These are phyloP conservation scores for Trachymyrmex septentrionalis DNA, from an alignment of 1,140 invertebrate genomes.

Conservation along the genomic window DNA sequence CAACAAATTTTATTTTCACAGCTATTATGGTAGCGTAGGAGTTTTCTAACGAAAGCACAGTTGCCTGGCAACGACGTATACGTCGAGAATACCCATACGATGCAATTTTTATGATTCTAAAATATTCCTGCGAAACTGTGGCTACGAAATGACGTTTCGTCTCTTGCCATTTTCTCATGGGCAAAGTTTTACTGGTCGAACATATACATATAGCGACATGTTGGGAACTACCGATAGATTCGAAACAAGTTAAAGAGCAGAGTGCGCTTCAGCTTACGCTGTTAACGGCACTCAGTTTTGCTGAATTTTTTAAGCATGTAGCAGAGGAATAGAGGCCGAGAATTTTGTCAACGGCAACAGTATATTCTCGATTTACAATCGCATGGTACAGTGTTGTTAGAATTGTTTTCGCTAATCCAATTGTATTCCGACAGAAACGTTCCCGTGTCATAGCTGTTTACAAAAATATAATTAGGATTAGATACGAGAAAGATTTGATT, in stretches of 20 bases:
- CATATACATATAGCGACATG: background rate
- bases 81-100: background rate
- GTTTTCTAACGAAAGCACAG: background rate
- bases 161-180: background rate
- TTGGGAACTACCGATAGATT: constrained; percentile 12
- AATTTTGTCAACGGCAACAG: background rate
- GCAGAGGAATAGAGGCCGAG: background rate
- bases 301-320: constrained; percentile 9
- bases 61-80: background rate
- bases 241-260: constrained; percentile 15
- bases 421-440: background rate
- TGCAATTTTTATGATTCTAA: background rate
- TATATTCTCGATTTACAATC: constrained; percentile 19
- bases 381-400: background rate
- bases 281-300: constrained; percentile 23
- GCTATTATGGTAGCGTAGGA: background rate
- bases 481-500: constrained; percentile 2
- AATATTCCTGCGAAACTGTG: background rate
- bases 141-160: background rate
- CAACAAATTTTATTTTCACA: background rate
- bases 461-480: background rate
- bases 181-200: background rate
- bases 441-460: background rate
- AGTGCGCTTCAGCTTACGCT: constrained; percentile 8
- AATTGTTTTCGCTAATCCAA: background rate